Evolutionary conservation across 1,140 invertebrate species (phyloP).

Genomic region (Drosophila arizonae): DNA sequence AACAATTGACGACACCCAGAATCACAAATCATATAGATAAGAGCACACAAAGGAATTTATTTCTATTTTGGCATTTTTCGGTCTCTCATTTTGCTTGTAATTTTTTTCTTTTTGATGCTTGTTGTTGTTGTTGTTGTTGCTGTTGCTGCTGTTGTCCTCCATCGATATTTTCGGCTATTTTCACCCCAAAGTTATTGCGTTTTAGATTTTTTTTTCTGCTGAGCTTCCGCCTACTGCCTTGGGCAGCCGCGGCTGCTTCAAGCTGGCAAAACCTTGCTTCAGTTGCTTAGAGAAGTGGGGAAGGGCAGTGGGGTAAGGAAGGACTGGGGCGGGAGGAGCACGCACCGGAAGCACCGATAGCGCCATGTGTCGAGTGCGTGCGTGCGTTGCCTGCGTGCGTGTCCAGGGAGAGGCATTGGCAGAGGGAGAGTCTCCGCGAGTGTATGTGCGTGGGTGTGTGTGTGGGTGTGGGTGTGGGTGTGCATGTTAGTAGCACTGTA

Average conservation of each 20-base stretch:
- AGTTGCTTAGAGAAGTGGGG: not conserved
- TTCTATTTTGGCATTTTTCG: slow-evolving; percentile 77
- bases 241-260: slow-evolving; percentile 51
- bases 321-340: slow-evolving; percentile 30
- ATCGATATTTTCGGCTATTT: slow-evolving; percentile 81
- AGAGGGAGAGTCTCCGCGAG: slow-evolving; percentile 13
- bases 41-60: slow-evolving; percentile 82
- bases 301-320: too few relatives aligned
- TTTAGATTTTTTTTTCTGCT: slow-evolving; percentile 69
- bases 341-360: slow-evolving; percentile 78
- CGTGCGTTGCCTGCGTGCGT: slow-evolving; percentile 56
- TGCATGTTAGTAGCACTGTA: slow-evolving; percentile 64
- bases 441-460: slow-evolving; percentile 5
- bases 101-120: slow-evolving; percentile 38
- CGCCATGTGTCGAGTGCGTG: slow-evolving; percentile 80
- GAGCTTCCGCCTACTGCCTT: slow-evolving; percentile 52
- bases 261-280: slow-evolving; percentile 34
- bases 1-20: slow-evolving; percentile 81
- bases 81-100: slow-evolving; percentile 66
- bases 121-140: slow-evolving; percentile 26
- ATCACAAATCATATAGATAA: slow-evolving; percentile 83
- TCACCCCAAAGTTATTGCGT: slow-evolving; percentile 81
- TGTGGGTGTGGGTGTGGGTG: slow-evolving; percentile 42
- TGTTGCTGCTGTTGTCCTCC: slow-evolving; percentile 56
- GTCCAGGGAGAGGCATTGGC: slow-evolving; percentile 43